phyloP scores from a whole-genome alignment of 1,140 invertebrate species.

The Hirudo medicinalis region DNA sequence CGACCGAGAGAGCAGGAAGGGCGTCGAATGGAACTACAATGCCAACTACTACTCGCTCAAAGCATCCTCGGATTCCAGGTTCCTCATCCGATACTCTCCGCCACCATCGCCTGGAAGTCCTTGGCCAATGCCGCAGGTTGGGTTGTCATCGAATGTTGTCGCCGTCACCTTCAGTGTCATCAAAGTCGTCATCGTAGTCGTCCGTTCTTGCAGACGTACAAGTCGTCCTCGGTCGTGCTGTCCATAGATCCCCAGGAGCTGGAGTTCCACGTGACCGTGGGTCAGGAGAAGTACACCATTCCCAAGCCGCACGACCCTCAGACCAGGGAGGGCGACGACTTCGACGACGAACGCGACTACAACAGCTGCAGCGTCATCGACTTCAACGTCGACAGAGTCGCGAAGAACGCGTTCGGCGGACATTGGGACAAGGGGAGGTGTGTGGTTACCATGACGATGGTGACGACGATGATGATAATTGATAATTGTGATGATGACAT shows the following conservation, averaged over 20 bases:
- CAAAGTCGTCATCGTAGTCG: too few species aligned
- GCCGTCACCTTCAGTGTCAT: background rate
- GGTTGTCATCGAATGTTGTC: background rate
- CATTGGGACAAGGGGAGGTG: background rate
- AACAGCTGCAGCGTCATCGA: background rate
- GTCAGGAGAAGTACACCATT: background rate
- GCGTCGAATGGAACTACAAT: slow-evolving; percentile 15
- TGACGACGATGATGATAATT: background rate
- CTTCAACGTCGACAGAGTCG: background rate
- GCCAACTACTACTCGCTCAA: slow-evolving; percentile 16
- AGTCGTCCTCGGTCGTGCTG: too few species aligned
- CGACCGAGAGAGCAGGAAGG: background rate
- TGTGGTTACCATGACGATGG: background rate
- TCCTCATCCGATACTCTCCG: slow-evolving; percentile 16
- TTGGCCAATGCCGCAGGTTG: slow-evolving; percentile 20
- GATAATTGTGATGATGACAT: background rate
- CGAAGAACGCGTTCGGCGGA: background rate
- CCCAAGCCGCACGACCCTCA: background rate
- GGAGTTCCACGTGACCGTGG: slow-evolving; percentile 15
- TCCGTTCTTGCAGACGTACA: too few species aligned
- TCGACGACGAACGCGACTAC: background rate
- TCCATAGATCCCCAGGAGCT: background rate
- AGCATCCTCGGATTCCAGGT: slow-evolving; percentile 12
- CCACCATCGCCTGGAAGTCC: slow-evolving; percentile 8
- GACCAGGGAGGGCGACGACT: background rate